Evolutionary conservation across 1,140 invertebrate species (phyloP).

Genomic region (Luehdorfia chinensis): DNA sequence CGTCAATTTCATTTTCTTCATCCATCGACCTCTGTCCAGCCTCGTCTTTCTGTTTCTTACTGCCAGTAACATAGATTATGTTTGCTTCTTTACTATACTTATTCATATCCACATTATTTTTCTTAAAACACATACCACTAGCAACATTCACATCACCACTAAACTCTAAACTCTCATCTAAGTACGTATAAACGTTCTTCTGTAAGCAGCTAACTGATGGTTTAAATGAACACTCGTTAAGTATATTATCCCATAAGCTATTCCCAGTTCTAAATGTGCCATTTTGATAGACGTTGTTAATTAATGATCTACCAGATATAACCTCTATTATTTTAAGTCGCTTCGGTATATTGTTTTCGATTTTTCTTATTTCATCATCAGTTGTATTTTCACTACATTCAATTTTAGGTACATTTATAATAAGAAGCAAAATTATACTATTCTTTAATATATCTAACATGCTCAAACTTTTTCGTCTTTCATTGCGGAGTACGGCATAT

Average conservation of each 20-base stretch:
- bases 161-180: constrained; percentile 81
- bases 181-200: constrained; percentile 84
- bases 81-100: constrained; percentile 71
- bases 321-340: constrained; percentile 53
- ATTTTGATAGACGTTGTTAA: constrained; percentile 58
- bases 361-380: constrained; percentile 27
- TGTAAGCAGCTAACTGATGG: constrained; percentile 85
- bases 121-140: constrained; percentile 83
- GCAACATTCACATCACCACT: constrained; percentile 82
- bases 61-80: constrained; percentile 62
- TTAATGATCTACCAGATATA: constrained; percentile 44
- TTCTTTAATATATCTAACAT: constrained; percentile 16
- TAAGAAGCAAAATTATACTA: constrained; percentile 34
- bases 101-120: constrained; percentile 80
- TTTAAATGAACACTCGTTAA: constrained; percentile 81
- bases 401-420: constrained; percentile 27
- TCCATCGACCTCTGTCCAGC: constrained; percentile 58
- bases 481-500: constrained; percentile 1
- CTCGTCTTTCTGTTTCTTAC: constrained; percentile 24
- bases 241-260: constrained; percentile 83
- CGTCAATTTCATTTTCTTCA: constrained; percentile 57
- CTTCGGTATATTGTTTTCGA: constrained; percentile 44
- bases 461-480: constrained; percentile 10
- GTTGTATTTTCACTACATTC: constrained; percentile 41
- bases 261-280: constrained; percentile 79